Conservation (phyloP, 30 jellyfish, hydroid and myxozoan species). For the Cassiopea xamachana region DNA sequence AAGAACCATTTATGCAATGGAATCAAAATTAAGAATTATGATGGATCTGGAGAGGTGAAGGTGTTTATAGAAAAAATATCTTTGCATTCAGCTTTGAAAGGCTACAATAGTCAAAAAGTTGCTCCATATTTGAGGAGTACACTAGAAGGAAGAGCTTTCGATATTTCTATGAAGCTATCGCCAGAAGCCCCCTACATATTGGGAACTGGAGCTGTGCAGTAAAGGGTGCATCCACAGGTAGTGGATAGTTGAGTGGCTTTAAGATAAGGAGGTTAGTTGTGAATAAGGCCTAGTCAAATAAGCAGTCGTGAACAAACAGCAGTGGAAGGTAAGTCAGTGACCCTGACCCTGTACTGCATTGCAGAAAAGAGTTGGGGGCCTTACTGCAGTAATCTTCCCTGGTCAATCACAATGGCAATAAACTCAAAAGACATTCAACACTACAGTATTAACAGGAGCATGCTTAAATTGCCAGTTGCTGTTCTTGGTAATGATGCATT, state of each 20-base stretch:
- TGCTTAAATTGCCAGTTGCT: neutral
- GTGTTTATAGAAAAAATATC: too few species aligned
- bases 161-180: neutral
- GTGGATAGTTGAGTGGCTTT: conserved; percentile 1
- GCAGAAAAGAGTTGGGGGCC: neutral
- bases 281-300: neutral
- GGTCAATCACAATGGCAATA: neutral
- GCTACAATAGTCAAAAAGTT: too few species aligned
- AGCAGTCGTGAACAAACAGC: conserved; percentile 9
- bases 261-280: conserved; percentile 2
- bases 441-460: conserved; percentile 15
- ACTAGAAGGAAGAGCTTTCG: too few species aligned
- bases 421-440: neutral
- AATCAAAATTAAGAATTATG: too few species aligned
- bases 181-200: neutral
- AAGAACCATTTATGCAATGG: too few species aligned
- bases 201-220: neutral
- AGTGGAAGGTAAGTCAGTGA: neutral
- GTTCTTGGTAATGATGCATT: neutral
- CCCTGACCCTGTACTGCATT: conserved; percentile 1
- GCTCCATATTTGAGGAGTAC: too few species aligned
- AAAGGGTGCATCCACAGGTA: neutral
- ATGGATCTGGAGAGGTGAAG: too few species aligned
- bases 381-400: neutral
- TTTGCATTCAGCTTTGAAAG: too few species aligned